These are phyloP conservation scores for Muntiacus muntjak DNA, from an alignment of 2,113 vertebrate species.

Conservation along the genomic window DNA sequence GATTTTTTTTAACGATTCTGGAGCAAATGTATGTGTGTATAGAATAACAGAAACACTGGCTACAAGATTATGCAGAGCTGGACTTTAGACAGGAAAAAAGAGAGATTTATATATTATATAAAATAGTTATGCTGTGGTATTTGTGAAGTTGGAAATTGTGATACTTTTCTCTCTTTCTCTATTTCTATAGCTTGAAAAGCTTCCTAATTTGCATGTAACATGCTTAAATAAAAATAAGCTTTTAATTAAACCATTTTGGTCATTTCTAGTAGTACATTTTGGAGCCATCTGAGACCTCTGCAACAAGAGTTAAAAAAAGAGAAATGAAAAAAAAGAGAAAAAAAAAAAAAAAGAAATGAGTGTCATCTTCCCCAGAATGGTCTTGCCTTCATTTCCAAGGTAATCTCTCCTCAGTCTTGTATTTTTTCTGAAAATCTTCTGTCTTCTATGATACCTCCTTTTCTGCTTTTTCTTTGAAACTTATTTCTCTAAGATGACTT, in stretches of 20 bases:
- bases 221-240: neutral
- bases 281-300: neutral
- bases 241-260: neutral
- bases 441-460: neutral
- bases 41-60: neutral
- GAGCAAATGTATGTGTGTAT: neutral
- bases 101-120: neutral
- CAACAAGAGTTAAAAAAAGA: neutral
- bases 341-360: neutral
- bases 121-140: neutral
- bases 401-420: neutral
- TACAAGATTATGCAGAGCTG: neutral
- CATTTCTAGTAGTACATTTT: neutral
- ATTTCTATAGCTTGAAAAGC: neutral
- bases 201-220: neutral
- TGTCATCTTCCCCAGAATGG: neutral
- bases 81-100: rapidly evolving
- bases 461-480: neutral
- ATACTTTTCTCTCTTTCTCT: neutral
- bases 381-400: neutral
- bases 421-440: neutral
- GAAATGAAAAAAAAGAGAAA: neutral
- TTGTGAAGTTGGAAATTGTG: neutral
- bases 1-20: neutral
- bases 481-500: neutral